phyloP scores from a whole-genome alignment of 2,888 invertebrate species.

The Cephus rjabovi region DNA sequence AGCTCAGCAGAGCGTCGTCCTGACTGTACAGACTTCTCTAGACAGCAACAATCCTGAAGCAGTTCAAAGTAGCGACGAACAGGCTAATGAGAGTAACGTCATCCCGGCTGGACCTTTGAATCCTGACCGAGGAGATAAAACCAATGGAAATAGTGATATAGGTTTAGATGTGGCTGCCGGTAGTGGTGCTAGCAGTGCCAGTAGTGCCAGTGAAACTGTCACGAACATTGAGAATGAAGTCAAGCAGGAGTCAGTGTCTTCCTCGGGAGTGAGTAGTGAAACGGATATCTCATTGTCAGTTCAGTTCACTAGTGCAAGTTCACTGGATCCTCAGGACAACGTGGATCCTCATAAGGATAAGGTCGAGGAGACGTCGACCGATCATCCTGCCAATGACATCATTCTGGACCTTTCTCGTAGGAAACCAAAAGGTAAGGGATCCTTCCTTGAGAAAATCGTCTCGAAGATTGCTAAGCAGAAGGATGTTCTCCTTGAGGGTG shows the following conservation, averaged over 20 bases:
- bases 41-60: conserved; percentile 39
- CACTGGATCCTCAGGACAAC: not conserved
- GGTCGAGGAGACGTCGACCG: not conserved
- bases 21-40: conserved; percentile 54
- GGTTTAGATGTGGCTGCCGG: conserved; percentile 9
- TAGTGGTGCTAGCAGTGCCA: not conserved
- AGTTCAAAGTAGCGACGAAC: conserved; percentile 29
- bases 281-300: not conserved
- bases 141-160: conserved; percentile 4
- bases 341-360: not conserved
- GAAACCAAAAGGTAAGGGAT: conserved; percentile 59
- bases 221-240: not conserved
- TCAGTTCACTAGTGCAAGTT: not conserved
- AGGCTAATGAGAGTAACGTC: conserved; percentile 26
- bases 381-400: conserved; percentile 51
- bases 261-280: not conserved
- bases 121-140: not conserved
- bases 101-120: conserved; percentile 13
- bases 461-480: conserved; percentile 64
- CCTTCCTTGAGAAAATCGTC: conserved; percentile 62
- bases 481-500: conserved; percentile 53
- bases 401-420: conserved; percentile 60
- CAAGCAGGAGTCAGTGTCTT: conserved; percentile 7
- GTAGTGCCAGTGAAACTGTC: not conserved
- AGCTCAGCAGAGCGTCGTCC: conserved; percentile 54